These are phyloP conservation scores for Harpagoxenus sublaevis DNA, from an alignment of 2,888 invertebrate species.

Conservation along the genomic window DNA sequence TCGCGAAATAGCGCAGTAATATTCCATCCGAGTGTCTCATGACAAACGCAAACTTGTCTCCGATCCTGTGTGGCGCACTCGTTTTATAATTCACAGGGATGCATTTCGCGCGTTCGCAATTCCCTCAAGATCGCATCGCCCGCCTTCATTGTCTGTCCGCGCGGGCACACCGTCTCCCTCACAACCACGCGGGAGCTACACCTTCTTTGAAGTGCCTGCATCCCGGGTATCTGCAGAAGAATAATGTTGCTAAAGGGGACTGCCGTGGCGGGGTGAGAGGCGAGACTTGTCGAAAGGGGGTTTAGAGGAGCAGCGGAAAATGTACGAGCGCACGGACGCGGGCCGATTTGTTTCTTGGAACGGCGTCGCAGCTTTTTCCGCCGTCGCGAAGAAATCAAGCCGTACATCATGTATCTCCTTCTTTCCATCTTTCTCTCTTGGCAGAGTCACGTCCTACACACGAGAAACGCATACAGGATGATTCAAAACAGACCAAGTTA, in stretches of 20 bases:
- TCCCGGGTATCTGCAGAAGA: constrained; percentile 50
- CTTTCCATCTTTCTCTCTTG: constrained; percentile 31
- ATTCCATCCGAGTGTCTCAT: background rate
- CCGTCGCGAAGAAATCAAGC: constrained; percentile 74
- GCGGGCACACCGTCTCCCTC: constrained; percentile 15
- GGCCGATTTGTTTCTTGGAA: constrained; percentile 73
- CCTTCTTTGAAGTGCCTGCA: constrained; percentile 51
- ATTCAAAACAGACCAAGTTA: constrained; percentile 29
- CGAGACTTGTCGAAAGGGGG: constrained; percentile 44
- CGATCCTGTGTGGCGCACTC: constrained; percentile 2
- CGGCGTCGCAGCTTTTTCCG: constrained; percentile 64
- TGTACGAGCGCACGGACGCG: constrained; percentile 59
- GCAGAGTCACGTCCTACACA: constrained; percentile 55
- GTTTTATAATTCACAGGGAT: constrained; percentile 38
- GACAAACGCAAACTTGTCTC: constrained; percentile 18
- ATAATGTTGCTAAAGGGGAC: constrained; percentile 47
- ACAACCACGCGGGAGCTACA: background rate
- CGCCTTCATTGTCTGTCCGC: constrained; percentile 30
- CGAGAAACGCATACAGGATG: constrained; percentile 44
- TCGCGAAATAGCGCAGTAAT: background rate
- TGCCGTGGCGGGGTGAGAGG: background rate
- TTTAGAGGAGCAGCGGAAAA: constrained; percentile 44
- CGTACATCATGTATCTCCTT: constrained; percentile 57
- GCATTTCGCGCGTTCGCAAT: constrained; percentile 13
- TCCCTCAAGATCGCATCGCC: constrained; percentile 33